Evolutionary conservation across 2,797 vertebrate genomes (phyloP).

Genomic region (Percopsis omiscomaycus): DNA sequence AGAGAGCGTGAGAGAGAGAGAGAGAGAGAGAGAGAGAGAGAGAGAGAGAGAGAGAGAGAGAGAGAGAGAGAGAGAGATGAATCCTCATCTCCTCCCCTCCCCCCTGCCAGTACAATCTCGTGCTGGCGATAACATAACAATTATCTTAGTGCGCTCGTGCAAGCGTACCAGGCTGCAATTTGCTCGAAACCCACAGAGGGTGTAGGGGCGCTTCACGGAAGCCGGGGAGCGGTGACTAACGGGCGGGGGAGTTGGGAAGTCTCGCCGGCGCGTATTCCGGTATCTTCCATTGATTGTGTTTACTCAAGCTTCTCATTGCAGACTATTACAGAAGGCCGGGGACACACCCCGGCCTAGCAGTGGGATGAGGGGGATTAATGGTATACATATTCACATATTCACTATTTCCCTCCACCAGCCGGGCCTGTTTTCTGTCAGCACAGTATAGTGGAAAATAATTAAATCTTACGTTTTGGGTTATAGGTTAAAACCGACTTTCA

Average conservation of each 20-base stretch:
- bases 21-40: slow-evolving; percentile 62
- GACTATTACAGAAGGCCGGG: slow-evolving; percentile 74
- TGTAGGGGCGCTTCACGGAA: slow-evolving; percentile 14
- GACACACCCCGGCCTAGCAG: slow-evolving; percentile 72
- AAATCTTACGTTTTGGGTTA: too few species aligned
- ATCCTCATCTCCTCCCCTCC: too few species aligned
- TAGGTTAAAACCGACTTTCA: not conserved
- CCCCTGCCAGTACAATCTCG: slow-evolving; percentile 57
- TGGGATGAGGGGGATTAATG: slow-evolving; percentile 74
- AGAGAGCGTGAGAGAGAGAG: slow-evolving; percentile 10
- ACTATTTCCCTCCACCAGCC: slow-evolving; percentile 20
- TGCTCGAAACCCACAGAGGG: too few species aligned
- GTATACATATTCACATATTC: slow-evolving; percentile 66
- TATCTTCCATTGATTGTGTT: slow-evolving; percentile 81
- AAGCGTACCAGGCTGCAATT: not conserved
- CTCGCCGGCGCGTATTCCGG: slow-evolving; percentile 63
- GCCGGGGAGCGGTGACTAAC: slow-evolving; percentile 43
- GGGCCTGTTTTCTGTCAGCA: slow-evolving; percentile 49
- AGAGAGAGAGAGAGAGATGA: slow-evolving; percentile 5
- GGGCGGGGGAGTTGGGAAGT: slow-evolving; percentile 41
- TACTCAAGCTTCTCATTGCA: slow-evolving; percentile 81
- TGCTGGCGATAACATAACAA: slow-evolving; percentile 75
- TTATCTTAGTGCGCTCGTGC: slow-evolving; percentile 39
- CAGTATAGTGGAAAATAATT: slow-evolving; percentile 8
- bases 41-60: slow-evolving; percentile 4